Evolutionary conservation across 2,888 invertebrate species (phyloP).

Genomic region (Polyommatus iphigenia): DNA sequence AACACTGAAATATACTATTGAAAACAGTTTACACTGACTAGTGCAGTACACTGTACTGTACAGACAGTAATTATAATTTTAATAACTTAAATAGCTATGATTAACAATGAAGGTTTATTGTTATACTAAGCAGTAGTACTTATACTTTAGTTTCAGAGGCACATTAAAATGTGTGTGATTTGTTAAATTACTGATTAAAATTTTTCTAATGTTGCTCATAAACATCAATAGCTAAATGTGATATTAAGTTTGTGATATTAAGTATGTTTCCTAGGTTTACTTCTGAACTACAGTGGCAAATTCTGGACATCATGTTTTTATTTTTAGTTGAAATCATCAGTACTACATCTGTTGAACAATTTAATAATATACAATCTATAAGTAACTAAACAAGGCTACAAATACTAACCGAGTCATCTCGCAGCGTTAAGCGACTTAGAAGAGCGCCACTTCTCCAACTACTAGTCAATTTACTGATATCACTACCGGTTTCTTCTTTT

Average conservation of each 20-base stretch:
- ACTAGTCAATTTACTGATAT: constrained; percentile 80
- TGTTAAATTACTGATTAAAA: too few relatives aligned
- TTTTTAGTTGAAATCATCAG: not conserved
- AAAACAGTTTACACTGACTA: too few relatives aligned
- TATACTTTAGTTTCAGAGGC: too few relatives aligned
- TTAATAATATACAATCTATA: not conserved
- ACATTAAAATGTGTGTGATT: too few relatives aligned
- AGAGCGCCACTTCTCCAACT: constrained; percentile 75
- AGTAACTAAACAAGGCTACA: not conserved
- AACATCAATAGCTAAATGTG: too few relatives aligned
- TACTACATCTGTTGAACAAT: not conserved
- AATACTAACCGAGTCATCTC: constrained; percentile 69
- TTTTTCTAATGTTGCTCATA: too few relatives aligned
- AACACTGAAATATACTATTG: not conserved
- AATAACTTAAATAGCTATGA: not conserved
- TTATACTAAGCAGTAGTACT: not conserved
- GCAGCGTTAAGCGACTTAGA: constrained; percentile 74
- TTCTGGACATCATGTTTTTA: not conserved
- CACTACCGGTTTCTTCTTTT: constrained; percentile 92
- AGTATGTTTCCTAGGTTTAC: too few relatives aligned
- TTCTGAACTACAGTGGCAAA: too few relatives aligned
- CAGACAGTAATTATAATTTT: not conserved
- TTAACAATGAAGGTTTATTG: not conserved
- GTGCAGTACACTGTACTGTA: too few relatives aligned
- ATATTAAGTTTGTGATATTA: too few relatives aligned